Evolutionary conservation across 2,797 vertebrate genomes (phyloP).

Genomic region (Selene dorsalis): DNA sequence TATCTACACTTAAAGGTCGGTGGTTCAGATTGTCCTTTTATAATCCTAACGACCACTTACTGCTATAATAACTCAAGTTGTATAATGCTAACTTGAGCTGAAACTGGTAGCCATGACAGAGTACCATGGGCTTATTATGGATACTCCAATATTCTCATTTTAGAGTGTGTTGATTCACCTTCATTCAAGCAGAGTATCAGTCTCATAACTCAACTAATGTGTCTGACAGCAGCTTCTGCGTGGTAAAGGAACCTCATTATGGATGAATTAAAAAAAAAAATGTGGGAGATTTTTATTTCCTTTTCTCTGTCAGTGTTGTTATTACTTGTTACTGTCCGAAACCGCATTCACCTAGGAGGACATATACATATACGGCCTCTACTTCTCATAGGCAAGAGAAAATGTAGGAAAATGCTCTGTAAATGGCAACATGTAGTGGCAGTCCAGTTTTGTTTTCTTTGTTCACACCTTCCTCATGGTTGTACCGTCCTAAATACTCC

Average conservation of each 20-base stretch:
- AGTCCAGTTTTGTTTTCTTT: constrained; percentile 35
- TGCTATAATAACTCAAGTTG: constrained; percentile 73
- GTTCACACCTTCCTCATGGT: constrained; percentile 7
- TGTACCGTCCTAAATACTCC: constrained; percentile 21
- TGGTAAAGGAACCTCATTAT: constrained; percentile 51
- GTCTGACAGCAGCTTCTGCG: constrained; percentile 58
- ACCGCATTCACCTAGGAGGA: constrained; percentile 24
- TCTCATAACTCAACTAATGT: constrained; percentile 58
- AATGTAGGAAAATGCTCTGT: constrained; percentile 28
- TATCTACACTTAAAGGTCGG: constrained; percentile 70
- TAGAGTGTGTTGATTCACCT: constrained; percentile 70
- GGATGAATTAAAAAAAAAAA: constrained; percentile 19
- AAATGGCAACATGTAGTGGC: constrained; percentile 33
- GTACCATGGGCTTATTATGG: constrained; percentile 67
- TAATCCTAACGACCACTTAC: constrained; percentile 72
- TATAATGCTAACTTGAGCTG: constrained; percentile 72
- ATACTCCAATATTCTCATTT: constrained; percentile 72
- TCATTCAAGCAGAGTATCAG: constrained; percentile 54
- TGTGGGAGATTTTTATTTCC: constrained; percentile 44
- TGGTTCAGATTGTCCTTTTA: constrained; percentile 79
- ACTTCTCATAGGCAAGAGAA: constrained; percentile 35
- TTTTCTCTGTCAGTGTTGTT: constrained; percentile 54
- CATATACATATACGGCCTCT: constrained; percentile 32
- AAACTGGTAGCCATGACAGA: constrained; percentile 74
- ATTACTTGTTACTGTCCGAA: constrained; percentile 37